phyloP scores from a whole-genome alignment of 92 coral and sea anemone genomes.

The Siderastrea radians region DNA sequence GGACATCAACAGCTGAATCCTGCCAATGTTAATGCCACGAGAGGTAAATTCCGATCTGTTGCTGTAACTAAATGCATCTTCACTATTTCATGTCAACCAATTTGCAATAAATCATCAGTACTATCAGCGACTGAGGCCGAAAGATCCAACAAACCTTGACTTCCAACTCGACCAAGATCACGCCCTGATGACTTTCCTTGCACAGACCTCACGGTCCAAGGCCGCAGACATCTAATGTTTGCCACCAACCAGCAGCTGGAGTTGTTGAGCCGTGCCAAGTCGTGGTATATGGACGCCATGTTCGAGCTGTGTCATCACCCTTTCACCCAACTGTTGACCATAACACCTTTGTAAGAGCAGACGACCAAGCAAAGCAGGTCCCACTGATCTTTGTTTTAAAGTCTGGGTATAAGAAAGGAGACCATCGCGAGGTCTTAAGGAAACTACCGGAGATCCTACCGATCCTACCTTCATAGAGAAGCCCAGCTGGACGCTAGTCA shows the following conservation, averaged over 20 bases:
- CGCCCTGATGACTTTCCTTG: conserved; percentile 7
- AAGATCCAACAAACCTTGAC: conserved; percentile 13
- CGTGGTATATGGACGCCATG: conserved; percentile 43
- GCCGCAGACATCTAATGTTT: no score
- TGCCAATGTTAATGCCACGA: no score
- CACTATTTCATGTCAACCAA: no score
- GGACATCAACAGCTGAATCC: no score
- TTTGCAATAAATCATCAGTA: no score
- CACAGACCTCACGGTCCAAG: no score
- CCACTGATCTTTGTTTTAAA: conserved; percentile 2
- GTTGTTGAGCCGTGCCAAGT: neutral
- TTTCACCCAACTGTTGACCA: conserved; percentile 34
- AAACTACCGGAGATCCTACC: neutral
- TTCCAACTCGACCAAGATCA: conserved; percentile 9
- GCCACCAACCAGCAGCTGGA: no score
- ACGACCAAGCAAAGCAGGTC: conserved; percentile 33
- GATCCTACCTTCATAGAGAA: no score
- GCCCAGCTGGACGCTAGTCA: no score
- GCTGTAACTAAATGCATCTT: no score
- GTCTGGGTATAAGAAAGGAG: neutral
- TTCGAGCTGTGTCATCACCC: conserved; percentile 25
- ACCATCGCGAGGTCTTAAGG: neutral
- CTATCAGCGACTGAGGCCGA: no score
- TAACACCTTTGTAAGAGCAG: conserved; percentile 12
- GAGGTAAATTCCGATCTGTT: no score